Base-by-base conservation (phyloP, 1,140 invertebrate genomes). In the Eurosta solidaginis region DNA sequence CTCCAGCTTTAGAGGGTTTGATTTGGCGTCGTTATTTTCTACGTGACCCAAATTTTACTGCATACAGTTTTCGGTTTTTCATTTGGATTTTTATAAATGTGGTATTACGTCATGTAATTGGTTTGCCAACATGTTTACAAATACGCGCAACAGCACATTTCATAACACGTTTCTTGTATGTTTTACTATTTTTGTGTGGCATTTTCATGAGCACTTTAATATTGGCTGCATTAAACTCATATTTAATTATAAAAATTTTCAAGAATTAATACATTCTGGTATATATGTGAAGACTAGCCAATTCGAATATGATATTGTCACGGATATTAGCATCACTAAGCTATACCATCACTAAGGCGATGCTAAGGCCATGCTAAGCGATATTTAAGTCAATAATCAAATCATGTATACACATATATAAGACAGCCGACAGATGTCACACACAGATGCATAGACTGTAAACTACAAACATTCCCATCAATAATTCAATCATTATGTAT, bases 151-250 rank as follows among this genome's bases (percentile, higher is more conserved):
- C 29, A 9, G n/a, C n/a, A 1, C n/a, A n/a, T 10, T 40, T 20
- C 6, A 4, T 22, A 20, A 68, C 36, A 12, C 59, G 33, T 17
- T 68, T 36, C n/a, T 20, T 68, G 12, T 68, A 42, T 40, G 20
- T 68, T 3, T 10, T 12, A 20, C 59, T 68, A 6, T 68, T 42
- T 7, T 3, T 68, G 6, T 40, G 59, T 40, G 59, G 59, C 1
- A 68, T 68, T 22, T 68, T 68, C 33, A 68, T 68, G 33, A 68
- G 59, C n/a, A 68, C 59, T 10, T 68, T 33, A 5, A 68, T 68
- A 40, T 20, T n/a, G 36, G 36, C 33, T 6, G 27, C 33, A 6
- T n/a, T 68, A 17, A 14, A 68, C 9, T 68, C 59, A 1, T 68
- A 68, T 68, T 4, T 10, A 7, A 68, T 33, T 1, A 40, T 40